Evolutionary conservation across 1,140 invertebrate species (phyloP).

Genomic region (Drosophila mayri): DNA sequence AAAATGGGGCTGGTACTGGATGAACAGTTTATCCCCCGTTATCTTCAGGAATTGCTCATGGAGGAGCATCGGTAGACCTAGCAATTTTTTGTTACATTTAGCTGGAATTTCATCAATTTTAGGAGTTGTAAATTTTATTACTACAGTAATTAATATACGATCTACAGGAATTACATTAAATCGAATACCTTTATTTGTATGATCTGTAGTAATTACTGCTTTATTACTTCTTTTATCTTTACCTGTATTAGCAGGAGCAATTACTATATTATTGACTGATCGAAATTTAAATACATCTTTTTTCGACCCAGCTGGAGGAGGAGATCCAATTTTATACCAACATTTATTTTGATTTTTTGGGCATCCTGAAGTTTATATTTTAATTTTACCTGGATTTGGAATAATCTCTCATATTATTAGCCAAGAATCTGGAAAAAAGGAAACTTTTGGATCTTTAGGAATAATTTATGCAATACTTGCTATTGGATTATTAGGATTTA

Average conservation of each 20-base stretch:
- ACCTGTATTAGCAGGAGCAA: constrained; percentile 89
- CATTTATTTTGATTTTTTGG: constrained; percentile 93
- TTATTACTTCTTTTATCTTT: constrained; percentile 88
- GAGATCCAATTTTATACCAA: constrained; percentile 90
- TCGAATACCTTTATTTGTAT: constrained; percentile 87
- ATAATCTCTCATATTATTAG: constrained; percentile 89
- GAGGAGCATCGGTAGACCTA: constrained; percentile 88
- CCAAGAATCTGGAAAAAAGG: constrained; percentile 87
- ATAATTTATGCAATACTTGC: constrained; percentile 89
- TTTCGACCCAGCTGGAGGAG: neutral
- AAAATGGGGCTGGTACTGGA: constrained; percentile 88
- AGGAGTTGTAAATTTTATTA: constrained; percentile 89
- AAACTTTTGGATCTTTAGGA: constrained; percentile 87
- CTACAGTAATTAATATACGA: constrained; percentile 87
- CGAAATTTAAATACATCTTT: constrained; percentile 6
- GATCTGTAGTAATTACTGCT: constrained; percentile 89
- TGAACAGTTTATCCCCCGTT: constrained; percentile 90
- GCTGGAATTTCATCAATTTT: constrained; percentile 89
- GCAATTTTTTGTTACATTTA: constrained; percentile 89
- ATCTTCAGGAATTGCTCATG: constrained; percentile 86
- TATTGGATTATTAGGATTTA: constrained; percentile 88
- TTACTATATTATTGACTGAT: constrained; percentile 89
- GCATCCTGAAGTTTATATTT: constrained; percentile 92
- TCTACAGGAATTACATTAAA: constrained; percentile 85
- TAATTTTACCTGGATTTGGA: constrained; percentile 88